Base-by-base conservation (phyloP, 1,140 invertebrate genomes). In the Laupala kohalensis region DNA sequence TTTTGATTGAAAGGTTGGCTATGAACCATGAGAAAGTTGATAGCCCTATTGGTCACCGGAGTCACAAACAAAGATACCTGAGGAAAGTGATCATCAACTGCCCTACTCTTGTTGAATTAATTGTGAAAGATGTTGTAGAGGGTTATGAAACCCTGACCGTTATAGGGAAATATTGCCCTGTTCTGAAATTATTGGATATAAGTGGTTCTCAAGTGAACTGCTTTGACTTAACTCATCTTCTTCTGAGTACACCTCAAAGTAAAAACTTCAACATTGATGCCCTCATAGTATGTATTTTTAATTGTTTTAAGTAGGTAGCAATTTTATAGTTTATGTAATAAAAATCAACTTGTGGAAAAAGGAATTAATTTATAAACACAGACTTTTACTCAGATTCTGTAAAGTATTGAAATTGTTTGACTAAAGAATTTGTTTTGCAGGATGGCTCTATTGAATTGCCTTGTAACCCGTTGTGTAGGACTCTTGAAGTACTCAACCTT, bases 201-300 rank as follows among this genome's bases (percentile, higher is more conserved):
- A 70, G 53, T 27, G 69, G 69, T 28, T 70, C 69, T 4, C 62
- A 64, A 70, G 19, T 70, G 6, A 70, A 26, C 5, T 64, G 28
- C 23, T 64, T 63, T 1, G 69, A 70, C 5, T 27, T 70, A 19
- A n/a, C 62, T 4, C 63, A 70, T 28, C 62, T 70, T 64, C 62
- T 23, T 63, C 13, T 70, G 0, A 25, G n/a, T 15, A 64, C 69
- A 25, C 25, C 69, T 5, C 13, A n/a, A 5, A 70, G 9, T 29
- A 9, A 19, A 53, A 53, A 53, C 19, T 13, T 53, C 1, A 53
- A 53, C 19, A 53, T 53, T 53, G 37, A 53, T 13, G 37, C 9
- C 19, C 9, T 53, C 37, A 53, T 53, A 13, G 37, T 53, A 53
- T 13, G 37, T 53, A 53, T 53, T 53, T n/a, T n/a, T n/a, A n/a